Percentiles rank a stretch among this genome's conserved stretches.
These are phyloP conservation scores for Hedychridium roseum DNA, from an alignment of 2,888 invertebrate species.

Conservation along the genomic window DNA sequence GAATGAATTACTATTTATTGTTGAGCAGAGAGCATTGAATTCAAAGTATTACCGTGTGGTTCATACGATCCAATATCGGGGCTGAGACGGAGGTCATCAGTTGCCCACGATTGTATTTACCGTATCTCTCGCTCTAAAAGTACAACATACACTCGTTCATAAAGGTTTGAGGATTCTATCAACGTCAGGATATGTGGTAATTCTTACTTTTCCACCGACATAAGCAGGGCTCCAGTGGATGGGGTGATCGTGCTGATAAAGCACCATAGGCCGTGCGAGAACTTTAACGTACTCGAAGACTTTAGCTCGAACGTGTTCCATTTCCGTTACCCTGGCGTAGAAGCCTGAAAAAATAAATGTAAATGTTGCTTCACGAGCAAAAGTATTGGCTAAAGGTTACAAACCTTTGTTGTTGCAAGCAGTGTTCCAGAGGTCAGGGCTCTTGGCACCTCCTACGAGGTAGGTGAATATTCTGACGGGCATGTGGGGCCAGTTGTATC, in stretches of 20 bases:
- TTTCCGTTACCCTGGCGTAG: slow-evolving; percentile 87
- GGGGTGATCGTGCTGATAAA: slow-evolving; percentile 90
- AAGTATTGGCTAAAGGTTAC: neutral
- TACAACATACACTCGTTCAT: slow-evolving; percentile 6
- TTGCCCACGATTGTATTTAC: slow-evolving; percentile 77
- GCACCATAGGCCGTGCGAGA: slow-evolving; percentile 94
- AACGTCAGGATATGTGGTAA: neutral
- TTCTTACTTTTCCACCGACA: slow-evolving; percentile 77
- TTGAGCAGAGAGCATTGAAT: slow-evolving; percentile 9
- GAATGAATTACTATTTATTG: slow-evolving; percentile 1
- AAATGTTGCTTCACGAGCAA: no score
- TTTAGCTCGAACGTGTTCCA: slow-evolving; percentile 88
- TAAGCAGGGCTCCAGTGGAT: slow-evolving; percentile 96
- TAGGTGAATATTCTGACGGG: slow-evolving; percentile 97
- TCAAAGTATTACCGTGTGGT: slow-evolving; percentile 75
- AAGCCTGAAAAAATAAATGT: slow-evolving; percentile 75
- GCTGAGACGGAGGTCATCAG: slow-evolving; percentile 93
- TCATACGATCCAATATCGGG: slow-evolving; percentile 93
- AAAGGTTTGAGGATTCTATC: neutral
- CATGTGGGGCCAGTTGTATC: slow-evolving; percentile 92
- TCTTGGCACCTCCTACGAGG: slow-evolving; percentile 91
- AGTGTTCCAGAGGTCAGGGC: slow-evolving; percentile 89
- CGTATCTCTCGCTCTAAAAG: slow-evolving; percentile 73
- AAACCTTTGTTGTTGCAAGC: slow-evolving; percentile 97
- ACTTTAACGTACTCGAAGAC: slow-evolving; percentile 95